Conservation (phyloP, 1,140 invertebrate genomes). For the Aphelenchoides fujianensis region DNA sequence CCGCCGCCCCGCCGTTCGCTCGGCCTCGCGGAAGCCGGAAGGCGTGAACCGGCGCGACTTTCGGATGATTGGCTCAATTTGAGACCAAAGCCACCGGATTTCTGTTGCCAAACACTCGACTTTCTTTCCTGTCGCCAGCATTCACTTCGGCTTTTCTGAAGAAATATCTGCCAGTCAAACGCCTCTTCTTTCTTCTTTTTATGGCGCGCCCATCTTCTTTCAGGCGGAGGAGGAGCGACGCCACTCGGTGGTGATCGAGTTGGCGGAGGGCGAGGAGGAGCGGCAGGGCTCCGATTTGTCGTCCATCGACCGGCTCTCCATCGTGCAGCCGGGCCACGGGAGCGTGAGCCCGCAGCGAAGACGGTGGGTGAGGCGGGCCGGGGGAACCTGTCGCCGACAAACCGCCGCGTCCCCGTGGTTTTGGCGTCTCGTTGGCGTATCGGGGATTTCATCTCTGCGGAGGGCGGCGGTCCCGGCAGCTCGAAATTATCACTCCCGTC, state of each 20-base stretch:
- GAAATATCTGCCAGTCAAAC: neutral
- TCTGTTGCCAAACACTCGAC: too few species aligned
- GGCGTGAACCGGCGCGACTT: too few species aligned
- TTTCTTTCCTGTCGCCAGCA: too few species aligned
- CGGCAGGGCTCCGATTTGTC: neutral
- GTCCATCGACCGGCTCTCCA: neutral
- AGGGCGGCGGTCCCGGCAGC: neutral
- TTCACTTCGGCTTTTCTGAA: neutral
- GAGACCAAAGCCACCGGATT: neutral
- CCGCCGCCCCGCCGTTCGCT: too few species aligned
- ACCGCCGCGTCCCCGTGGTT: neutral
- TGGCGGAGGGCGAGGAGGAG: neutral
- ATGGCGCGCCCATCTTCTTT: too few species aligned
- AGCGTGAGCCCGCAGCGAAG: conserved; percentile 10
- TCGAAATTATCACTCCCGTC: neutral
- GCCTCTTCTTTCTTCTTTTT: too few species aligned
- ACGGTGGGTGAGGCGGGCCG: neutral
- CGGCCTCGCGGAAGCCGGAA: too few species aligned
- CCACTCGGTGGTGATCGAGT: conserved; percentile 1
- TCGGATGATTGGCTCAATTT: neutral
- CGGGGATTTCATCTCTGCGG: neutral
- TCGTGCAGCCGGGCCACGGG: neutral
- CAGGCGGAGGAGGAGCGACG: too few species aligned
- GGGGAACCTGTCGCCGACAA: neutral
- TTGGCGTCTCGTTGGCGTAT: neutral